Evolutionary conservation across 2,888 invertebrate genomes (phyloP).

Genomic region (Acrobasis suavella): DNA sequence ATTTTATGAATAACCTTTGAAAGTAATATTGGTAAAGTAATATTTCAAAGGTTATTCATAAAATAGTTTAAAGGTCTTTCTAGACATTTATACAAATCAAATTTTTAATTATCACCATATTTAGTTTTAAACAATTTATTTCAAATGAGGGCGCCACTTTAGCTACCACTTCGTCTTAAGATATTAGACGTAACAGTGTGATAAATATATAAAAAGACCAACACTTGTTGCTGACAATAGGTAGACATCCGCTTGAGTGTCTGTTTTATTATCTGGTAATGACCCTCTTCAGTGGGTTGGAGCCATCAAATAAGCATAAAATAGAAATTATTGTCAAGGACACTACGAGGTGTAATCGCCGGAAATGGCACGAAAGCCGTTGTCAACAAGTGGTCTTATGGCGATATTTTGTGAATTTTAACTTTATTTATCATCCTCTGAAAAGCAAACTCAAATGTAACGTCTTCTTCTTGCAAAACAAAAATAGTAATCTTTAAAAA

Average conservation of each 20-base stretch:
- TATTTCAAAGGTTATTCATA: too few species aligned
- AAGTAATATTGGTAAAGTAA: too few species aligned
- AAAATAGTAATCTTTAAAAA: too few species aligned
- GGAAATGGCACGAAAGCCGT: conserved; percentile 41
- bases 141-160: too few species aligned
- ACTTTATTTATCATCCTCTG: neutral
- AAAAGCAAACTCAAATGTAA: neutral
- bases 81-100: too few species aligned
- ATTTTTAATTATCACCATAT: too few species aligned
- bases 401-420: conserved; percentile 2
- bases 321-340: conserved; percentile 41
- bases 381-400: conserved; percentile 29
- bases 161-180: neutral
- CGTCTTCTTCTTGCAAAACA: too few species aligned
- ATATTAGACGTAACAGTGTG: neutral
- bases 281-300: conserved; percentile 20
- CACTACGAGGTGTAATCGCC: conserved; percentile 41
- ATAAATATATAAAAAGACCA: conserved; percentile 15
- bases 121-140: too few species aligned
- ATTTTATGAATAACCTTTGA: too few species aligned
- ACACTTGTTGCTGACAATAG: conserved; percentile 26
- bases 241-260: conserved; percentile 17
- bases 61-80: too few species aligned
- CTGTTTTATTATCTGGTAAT: conserved; percentile 24
- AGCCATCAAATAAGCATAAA: conserved; percentile 29